phyloP scores from a whole-genome alignment of 2,888 invertebrate genomes.

The Mantis religiosa region DNA sequence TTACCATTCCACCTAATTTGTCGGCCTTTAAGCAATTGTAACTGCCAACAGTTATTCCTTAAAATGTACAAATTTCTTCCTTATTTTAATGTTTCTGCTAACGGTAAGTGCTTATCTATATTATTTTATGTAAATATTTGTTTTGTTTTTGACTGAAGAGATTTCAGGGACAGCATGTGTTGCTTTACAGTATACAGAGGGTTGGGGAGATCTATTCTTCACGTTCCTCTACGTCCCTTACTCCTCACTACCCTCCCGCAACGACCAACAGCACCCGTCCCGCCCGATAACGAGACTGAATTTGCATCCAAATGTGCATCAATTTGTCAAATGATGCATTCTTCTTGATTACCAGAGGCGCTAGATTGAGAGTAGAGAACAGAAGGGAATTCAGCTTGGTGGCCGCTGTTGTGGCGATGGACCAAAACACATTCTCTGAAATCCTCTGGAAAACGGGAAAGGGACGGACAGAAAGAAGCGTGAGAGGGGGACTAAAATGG shows the following conservation, averaged over 20 bases:
- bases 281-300: background rate
- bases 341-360: constrained; percentile 9
- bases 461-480: background rate
- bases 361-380: constrained; percentile 1
- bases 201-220: too few species aligned
- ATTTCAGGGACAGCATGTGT: too few species aligned
- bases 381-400: background rate
- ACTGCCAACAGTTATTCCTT: too few species aligned
- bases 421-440: background rate
- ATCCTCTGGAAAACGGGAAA: background rate
- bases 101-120: too few species aligned
- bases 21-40: too few species aligned
- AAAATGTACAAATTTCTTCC: too few species aligned
- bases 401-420: background rate
- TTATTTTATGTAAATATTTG: too few species aligned
- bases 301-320: constrained; percentile 13
- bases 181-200: too few species aligned
- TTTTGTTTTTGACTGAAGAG: too few species aligned
- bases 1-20: too few species aligned
- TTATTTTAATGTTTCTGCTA: too few species aligned
- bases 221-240: background rate
- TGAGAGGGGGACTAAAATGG: too few species aligned
- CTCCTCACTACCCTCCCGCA: background rate
- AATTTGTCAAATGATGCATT: constrained; percentile 11
- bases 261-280: background rate